Evolutionary conservation across 2,797 vertebrate species (phyloP).

Genomic region (Lacerta agilis): DNA sequence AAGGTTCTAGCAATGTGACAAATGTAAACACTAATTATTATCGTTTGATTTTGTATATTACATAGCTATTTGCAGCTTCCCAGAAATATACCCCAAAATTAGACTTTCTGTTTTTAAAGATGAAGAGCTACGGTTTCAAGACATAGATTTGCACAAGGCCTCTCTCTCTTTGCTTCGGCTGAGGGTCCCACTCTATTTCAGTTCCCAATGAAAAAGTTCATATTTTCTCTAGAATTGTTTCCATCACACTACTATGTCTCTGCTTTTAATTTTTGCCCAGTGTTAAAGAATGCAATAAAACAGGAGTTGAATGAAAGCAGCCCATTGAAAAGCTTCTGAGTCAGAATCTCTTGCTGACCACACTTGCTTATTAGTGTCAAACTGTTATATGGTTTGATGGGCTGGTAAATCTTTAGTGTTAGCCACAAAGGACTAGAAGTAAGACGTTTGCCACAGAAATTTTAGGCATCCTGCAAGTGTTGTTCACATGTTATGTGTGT

Average conservation of each 20-base stretch:
- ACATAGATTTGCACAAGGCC: neutral
- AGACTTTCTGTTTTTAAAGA: neutral
- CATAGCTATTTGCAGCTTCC: neutral
- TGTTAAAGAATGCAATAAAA: slow-evolving; percentile 27
- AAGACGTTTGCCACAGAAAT: neutral
- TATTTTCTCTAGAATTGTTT: neutral
- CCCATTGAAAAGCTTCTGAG: slow-evolving; percentile 20
- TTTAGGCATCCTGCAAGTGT: neutral
- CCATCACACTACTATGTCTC: neutral
- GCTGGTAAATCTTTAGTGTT: neutral
- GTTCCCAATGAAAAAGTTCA: neutral
- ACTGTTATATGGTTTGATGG: neutral
- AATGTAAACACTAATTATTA: neutral
- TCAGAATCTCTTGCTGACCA: slow-evolving; percentile 8
- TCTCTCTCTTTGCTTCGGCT: neutral
- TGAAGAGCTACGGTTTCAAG: neutral
- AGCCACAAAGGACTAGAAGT: neutral
- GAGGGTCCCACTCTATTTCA: neutral
- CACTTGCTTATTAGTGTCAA: neutral
- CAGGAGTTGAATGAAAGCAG: slow-evolving; percentile 9
- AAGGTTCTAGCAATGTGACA: neutral
- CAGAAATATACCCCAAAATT: neutral
- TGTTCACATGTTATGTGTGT: neutral
- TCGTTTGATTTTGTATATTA: neutral
- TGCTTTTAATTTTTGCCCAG: neutral